Evolutionary conservation across 2,888 invertebrate genomes (phyloP).

Genomic region (Eudemis profundana): DNA sequence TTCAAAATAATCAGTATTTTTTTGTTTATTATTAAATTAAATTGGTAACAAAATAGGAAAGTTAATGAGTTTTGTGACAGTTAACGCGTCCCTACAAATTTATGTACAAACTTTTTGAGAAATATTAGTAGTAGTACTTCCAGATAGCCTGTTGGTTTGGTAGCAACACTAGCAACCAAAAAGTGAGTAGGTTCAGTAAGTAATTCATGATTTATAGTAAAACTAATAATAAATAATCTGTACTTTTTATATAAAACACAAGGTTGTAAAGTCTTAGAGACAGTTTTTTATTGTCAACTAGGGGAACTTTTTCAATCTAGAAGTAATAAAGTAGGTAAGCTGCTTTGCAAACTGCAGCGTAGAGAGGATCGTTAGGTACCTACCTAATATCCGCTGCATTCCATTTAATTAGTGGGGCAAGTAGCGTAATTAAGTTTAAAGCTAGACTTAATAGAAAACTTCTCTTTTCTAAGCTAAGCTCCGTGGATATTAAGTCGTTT

Average conservation of each 20-base stretch:
- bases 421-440: background rate
- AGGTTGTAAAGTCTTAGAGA: background rate
- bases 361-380: background rate
- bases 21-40: too few species aligned
- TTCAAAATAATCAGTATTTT: too few species aligned
- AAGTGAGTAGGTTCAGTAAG: too few species aligned
- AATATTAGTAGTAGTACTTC: too few species aligned
- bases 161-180: too few species aligned
- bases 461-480: background rate
- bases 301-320: constrained; percentile 1
- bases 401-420: background rate
- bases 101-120: too few species aligned
- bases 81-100: too few species aligned
- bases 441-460: background rate
- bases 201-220: too few species aligned
- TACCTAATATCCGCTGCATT: constrained; percentile 6
- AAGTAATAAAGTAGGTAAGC: constrained; percentile 14
- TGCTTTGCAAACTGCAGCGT: constrained; percentile 23
- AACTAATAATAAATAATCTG: too few species aligned
- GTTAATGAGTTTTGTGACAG: too few species aligned
- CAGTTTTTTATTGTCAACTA: background rate
- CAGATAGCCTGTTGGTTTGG: too few species aligned
- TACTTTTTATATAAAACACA: background rate
- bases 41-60: too few species aligned
- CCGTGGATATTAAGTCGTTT: background rate